Evolutionary conservation across 2,797 vertebrate genomes (phyloP), one percentile per base, ranked within the genome.

Genomic region (Coreius guichenoti): DNA sequence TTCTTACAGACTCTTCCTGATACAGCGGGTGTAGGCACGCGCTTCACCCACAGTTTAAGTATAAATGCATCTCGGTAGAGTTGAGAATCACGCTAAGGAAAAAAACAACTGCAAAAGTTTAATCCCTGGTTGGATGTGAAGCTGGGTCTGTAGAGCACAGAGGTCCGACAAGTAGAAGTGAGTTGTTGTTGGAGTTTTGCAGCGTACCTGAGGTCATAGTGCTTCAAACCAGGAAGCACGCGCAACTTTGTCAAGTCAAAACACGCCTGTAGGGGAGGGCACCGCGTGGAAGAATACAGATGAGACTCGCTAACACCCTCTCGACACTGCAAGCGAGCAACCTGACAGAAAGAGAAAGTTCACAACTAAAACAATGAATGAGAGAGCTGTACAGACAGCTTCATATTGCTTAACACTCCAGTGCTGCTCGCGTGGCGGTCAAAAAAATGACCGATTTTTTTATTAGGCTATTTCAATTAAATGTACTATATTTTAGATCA

Each of bases 171-270:
- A 16, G 26, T 9, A 49, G 51, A 79, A 70, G 67, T 8, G 39
- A 49, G 26, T 75, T 26, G 26, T 54, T 49, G 36, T 80, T 54
- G 56, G 69, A 86, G 63, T 23, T 68, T 67, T 49, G 47, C 49
- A 11, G 16, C 80, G 63, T 80, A 89, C 86, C 86, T 90, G 88
- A 76, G 83, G 81, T 75, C 86, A 84, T 63, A 76, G 72, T 43
- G 85, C 54, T 73, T 81, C 77, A 90, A 85, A 91, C 90, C 91
- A 91, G 91, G 91, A 92, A 92, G 91, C 90, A 88, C 83, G 82
- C 84, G 85, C 47, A 86, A 90, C 72, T 76, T 78, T 78, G 78
- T 88, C 85, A 81, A 87, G 87, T 90, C 75, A 86, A 88, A 86
- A 90, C 89, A 90, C 84, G 86, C 84, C 54, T 54, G 76, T 80